Evolutionary conservation across 2,797 vertebrate genomes (phyloP), one percentile per base, ranked within the genome.

Genomic region (Myotis findleyi): DNA sequence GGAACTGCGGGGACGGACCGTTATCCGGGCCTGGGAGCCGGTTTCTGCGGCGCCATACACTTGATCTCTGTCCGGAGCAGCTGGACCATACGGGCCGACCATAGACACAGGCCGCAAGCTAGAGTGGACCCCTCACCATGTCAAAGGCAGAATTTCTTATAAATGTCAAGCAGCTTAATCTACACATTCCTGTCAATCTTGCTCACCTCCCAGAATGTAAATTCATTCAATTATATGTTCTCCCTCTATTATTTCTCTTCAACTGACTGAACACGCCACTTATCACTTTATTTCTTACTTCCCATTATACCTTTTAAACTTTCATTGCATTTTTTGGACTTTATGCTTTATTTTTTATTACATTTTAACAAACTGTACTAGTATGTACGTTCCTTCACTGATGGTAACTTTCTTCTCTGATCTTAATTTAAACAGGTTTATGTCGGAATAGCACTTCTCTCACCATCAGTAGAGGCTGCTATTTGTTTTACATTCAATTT

Each of bases 401-500:
- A 57, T 44, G 62, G 30, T 25, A 79, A 79, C 30, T 95, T 76
- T 71, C 71, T 89, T 89, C 71, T 88, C 36, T 92, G 81, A 64
- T 36, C n/a, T 68, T 73, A 59, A 59, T 57, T 25, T 57, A 44
- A 89, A 66, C 11, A 92, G 21, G 18, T 72, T 95, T 84, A 77
- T 66, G 72, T 66, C 64, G 64, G 23, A 41, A 71, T 87, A 87
- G 57, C 23, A 41, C 12, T 88, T 27, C 18, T 88, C 72, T 84
- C 79, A 20, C 13, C 16, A 25, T 72, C 36, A 79, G 47, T 79
- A 36, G 64, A 85, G 20, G 27, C 21, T 72, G 51, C 44, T 79
- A n/a, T 80, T 92, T 92, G 64, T 89, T 33, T 49, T 3, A 89
- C 14, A 84, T 77, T 55, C 44, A 84, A 17, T 64, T 84, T n/a